Base-by-base conservation (phyloP, 2,797 vertebrate species). In the Megalops cyprinoides region DNA sequence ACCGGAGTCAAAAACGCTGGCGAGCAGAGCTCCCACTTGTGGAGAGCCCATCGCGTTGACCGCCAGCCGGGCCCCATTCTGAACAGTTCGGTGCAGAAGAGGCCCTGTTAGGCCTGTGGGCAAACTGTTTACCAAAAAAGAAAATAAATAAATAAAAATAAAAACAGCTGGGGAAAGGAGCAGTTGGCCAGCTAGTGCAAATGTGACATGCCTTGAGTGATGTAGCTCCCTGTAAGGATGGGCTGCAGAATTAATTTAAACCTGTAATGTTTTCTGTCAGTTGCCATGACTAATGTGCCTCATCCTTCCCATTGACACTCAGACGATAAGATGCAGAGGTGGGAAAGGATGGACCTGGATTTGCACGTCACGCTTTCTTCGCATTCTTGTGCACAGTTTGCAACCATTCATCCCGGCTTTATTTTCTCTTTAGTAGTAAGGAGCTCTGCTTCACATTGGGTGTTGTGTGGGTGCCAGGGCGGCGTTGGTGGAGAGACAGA, bases 231-330 rank as follows among this genome's bases (percentile, higher is more conserved):
- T 14, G 46, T 48, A 5, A 37, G 71, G 48, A 74, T 37, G 8
- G 71, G 42, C 44, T 48, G 73, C 73, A 15, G 20, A n/a, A 42
- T 31, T 49, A 31, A 51, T 51, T 51, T 74, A 51, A 49, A 74
- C 73, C 28, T 15, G 71, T 74, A 48, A 74, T 74, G 71, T 74
- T 74, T 74, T 25, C 46, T 49, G 73, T 74, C 73, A 49, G n/a
- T 28, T 44, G 28, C 44, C 4, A 28, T 48, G 73, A 74, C 44
- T 74, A 74, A 74, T 74, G 73, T 49, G 73, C 25, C 46, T 31
- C 44, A 74, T 49, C 25, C 25, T 74, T n/a, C 73, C n/a, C 25
- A 12, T 1, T 74, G 73, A 74, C 73, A 31, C 46, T 49, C 73
- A 74, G 73, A 44, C 44, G 44, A 28, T 74, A 31, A 28, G 73